Percentiles rank a stretch among this genome's conserved stretches.
Evolutionary conservation across 2,797 vertebrate species (phyloP).

Genomic region (Sebastes kiyomatsui): DNA sequence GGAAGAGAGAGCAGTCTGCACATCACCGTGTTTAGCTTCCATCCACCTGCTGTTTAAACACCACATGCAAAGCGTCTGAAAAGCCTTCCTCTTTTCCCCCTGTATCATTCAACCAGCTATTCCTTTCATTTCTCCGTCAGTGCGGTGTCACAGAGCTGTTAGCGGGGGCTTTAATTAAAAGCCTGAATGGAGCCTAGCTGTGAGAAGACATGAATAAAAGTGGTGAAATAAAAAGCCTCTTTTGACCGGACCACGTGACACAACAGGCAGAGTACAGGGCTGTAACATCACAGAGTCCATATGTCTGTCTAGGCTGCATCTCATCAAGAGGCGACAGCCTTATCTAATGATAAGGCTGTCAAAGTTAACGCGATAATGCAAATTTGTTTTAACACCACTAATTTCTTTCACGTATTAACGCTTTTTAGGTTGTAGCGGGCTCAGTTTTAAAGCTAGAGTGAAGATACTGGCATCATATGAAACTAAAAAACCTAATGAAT

Average conservation of each 20-base stretch:
- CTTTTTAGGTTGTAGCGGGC: too few species aligned
- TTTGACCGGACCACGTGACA: neutral
- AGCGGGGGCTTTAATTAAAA: conserved; percentile 43
- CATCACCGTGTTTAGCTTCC: neutral
- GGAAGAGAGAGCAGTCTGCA: neutral
- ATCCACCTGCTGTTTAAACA: conserved; percentile 2
- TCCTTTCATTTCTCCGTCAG: conserved; percentile 9
- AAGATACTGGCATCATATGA: neutral
- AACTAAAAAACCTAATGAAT: too few species aligned
- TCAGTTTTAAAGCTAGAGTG: too few species aligned
- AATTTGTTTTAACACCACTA: too few species aligned
- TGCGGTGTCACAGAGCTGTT: conserved; percentile 7
- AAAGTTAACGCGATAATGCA: neutral
- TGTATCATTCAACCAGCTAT: neutral
- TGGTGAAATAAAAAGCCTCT: neutral
- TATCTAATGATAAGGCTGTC: neutral
- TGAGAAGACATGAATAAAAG: conserved; percentile 21
- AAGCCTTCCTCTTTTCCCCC: neutral
- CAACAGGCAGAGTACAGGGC: neutral
- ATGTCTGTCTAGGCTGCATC: neutral
- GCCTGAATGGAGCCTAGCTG: conserved; percentile 25
- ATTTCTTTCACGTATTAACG: too few species aligned
- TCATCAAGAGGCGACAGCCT: neutral
- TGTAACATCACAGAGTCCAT: neutral
- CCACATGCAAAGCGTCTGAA: neutral